These are phyloP conservation scores for Balanococcus diminutus DNA, from an alignment of 2,888 invertebrate genomes.

Conservation along the genomic window DNA sequence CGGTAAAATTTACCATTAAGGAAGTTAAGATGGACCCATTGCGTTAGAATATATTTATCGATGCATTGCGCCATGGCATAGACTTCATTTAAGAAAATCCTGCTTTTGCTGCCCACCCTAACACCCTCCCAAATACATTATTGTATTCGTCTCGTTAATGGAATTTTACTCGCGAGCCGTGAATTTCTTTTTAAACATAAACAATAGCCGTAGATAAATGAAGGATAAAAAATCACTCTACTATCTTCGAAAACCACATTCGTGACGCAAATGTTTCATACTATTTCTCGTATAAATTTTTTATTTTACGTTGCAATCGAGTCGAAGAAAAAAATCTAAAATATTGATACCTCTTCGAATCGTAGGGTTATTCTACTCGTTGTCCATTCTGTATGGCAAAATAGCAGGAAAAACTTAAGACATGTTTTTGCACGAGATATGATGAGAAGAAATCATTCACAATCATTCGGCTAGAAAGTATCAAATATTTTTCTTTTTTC, in stretches of 20 bases:
- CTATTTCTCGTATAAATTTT: neutral
- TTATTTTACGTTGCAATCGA: neutral
- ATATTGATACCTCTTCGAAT: neutral
- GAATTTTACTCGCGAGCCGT: neutral
- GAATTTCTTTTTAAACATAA: neutral
- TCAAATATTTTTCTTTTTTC: neutral
- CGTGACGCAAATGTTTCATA: neutral
- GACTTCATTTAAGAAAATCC: conserved; percentile 10
- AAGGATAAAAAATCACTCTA: conserved; percentile 28
- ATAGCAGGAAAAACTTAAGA: neutral
- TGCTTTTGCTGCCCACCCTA: neutral
- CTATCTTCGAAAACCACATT: neutral
- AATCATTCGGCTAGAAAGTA: neutral
- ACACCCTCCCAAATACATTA: neutral
- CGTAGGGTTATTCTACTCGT: neutral
- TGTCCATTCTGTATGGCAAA: neutral
- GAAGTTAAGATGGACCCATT: conserved; percentile 6
- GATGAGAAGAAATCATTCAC: neutral
- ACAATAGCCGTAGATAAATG: conserved; percentile 8
- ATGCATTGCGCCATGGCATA: neutral
- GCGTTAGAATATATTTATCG: conserved; percentile 2
- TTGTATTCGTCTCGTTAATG: neutral
- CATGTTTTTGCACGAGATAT: neutral
- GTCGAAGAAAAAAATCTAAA: neutral
- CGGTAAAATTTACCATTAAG: conserved; percentile 5